Evolutionary conservation across 2,797 vertebrate genomes (phyloP).

Genomic region (Nothura maculosa): DNA sequence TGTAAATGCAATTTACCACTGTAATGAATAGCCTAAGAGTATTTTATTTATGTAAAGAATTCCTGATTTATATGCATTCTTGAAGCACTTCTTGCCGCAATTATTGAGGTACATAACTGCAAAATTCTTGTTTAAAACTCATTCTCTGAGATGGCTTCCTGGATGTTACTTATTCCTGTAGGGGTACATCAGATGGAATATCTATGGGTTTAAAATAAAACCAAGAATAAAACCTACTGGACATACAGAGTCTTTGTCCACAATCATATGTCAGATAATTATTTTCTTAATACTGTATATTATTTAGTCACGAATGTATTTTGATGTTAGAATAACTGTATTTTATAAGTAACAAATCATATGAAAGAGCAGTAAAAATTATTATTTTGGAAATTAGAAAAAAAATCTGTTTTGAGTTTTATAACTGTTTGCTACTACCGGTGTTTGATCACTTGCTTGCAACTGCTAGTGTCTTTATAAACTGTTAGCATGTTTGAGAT

Average conservation of each 20-base stretch:
- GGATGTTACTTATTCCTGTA: conserved; percentile 57
- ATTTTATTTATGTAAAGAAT: conserved; percentile 78
- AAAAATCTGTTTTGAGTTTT: not conserved
- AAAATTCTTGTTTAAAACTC: conserved; percentile 60
- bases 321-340: conserved; percentile 71
- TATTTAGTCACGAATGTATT: conserved; percentile 66
- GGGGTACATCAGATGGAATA: conserved; percentile 49
- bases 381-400: conserved; percentile 45
- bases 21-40: conserved; percentile 55
- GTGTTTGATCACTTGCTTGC: conserved; percentile 38
- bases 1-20: conserved; percentile 56
- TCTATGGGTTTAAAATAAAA: conserved; percentile 49
- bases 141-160: conserved; percentile 41
- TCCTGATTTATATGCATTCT: conserved; percentile 58
- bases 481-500: not conserved
- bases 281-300: conserved; percentile 74
- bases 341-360: conserved; percentile 55
- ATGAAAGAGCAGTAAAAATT: conserved; percentile 4
- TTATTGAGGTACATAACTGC: conserved; percentile 49
- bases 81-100: not conserved
- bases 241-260: conserved; percentile 28
- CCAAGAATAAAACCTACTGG: conserved; percentile 37
- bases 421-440: not conserved
- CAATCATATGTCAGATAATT: conserved; percentile 64
- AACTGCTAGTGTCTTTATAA: not conserved